Conservation (phyloP, 1,140 invertebrate genomes). For the Zaprionus taronus region DNA sequence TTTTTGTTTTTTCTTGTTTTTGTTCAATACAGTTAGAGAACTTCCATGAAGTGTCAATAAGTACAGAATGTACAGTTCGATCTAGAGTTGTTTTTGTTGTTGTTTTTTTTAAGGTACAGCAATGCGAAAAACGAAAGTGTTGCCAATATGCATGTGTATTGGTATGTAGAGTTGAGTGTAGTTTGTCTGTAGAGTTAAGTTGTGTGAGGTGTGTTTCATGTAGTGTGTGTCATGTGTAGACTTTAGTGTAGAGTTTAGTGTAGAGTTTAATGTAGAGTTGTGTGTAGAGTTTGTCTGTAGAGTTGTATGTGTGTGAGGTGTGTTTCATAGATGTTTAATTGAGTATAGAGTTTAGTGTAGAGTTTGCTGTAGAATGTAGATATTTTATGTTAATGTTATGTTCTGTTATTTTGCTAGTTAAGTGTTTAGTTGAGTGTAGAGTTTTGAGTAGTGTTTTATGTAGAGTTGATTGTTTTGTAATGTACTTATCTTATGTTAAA, state of each 20-base stretch:
- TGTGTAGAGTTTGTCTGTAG: not conserved
- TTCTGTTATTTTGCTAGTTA: conserved; percentile 1
- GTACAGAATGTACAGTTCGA: conserved; percentile 78
- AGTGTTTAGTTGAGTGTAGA: not conserved
- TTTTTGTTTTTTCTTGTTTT: conserved; percentile 49
- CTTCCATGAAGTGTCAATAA: conserved; percentile 73
- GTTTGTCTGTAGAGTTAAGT: not conserved
- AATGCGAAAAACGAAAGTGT: conserved; percentile 72
- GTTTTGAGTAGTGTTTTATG: not conserved
- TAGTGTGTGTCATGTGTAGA: too few species aligned
- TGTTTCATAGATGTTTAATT: not conserved
- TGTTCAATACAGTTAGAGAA: conserved; percentile 60
- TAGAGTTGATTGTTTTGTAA: not conserved
- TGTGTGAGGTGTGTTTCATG: too few species aligned
- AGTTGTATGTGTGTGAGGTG: not conserved
- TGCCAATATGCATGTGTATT: conserved; percentile 59
- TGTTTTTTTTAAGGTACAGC: conserved; percentile 70
- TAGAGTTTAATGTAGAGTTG: too few species aligned
- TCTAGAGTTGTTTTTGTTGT: conserved; percentile 47
- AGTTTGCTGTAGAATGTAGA: not conserved
- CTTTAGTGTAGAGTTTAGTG: not conserved
- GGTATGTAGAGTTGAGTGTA: conserved; percentile 3
- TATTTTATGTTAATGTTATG: not conserved
- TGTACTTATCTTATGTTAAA: not conserved
- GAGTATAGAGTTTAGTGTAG: not conserved